These are phyloP conservation scores for Syngnathus scovelli DNA, from an alignment of 2,113 vertebrate genomes.

Conservation along the genomic window DNA sequence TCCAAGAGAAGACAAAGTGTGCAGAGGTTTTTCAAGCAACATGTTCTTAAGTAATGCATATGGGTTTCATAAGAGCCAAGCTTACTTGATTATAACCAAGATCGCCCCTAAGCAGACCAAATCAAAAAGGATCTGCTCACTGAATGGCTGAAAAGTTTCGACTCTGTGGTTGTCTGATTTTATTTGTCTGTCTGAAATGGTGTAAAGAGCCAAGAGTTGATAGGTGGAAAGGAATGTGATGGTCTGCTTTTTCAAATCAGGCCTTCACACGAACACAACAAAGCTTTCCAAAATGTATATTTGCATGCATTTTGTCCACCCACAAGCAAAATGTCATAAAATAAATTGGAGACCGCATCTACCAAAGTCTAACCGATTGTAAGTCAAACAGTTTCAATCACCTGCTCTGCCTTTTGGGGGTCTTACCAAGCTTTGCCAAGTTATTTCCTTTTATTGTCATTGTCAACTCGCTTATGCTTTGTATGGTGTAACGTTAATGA, in stretches of 20 bases:
- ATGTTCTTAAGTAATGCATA: neutral
- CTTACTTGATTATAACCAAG: neutral
- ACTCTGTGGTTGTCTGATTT: conserved; percentile 49
- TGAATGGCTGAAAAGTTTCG: conserved; percentile 24
- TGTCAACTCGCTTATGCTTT: too few species aligned
- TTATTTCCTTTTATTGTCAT: too few species aligned
- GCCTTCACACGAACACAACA: neutral
- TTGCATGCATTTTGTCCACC: neutral
- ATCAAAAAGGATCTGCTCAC: conserved; percentile 24
- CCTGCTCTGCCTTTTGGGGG: neutral
- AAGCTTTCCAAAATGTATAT: neutral
- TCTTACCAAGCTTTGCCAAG: too few species aligned
- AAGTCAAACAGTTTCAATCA: too few species aligned
- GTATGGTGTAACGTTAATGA: too few species aligned
- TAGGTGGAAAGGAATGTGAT: conserved; percentile 67
- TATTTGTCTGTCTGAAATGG: conserved; percentile 44
- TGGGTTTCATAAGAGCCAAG: neutral
- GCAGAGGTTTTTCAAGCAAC: conserved; percentile 6
- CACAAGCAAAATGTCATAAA: neutral
- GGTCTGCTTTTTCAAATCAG: conserved; percentile 13
- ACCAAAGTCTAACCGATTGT: too few species aligned
- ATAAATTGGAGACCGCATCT: neutral
- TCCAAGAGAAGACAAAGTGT: conserved; percentile 3
- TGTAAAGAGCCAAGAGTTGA: conserved; percentile 43
- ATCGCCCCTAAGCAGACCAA: conserved; percentile 25